Conservation (phyloP, 1,140 invertebrate genomes). For the Drosophila pruinosa region DNA sequence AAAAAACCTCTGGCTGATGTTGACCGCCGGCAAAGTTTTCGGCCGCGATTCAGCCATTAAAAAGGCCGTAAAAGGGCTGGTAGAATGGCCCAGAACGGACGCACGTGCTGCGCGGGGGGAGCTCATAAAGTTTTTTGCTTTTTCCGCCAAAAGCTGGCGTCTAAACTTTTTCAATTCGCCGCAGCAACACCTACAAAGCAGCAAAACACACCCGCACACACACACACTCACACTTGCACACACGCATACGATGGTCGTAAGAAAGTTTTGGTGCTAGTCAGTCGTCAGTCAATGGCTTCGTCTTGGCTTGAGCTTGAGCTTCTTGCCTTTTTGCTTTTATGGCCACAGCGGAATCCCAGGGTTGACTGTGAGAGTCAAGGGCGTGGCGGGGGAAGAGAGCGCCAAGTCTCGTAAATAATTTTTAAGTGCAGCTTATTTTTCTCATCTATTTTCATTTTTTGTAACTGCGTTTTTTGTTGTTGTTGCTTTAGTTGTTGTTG, state of each 20-base stretch:
- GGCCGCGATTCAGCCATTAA: conserved; percentile 62
- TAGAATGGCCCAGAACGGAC: neutral
- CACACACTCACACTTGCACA: conserved; percentile 1
- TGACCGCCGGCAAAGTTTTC: conserved; percentile 69
- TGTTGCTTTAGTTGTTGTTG: neutral
- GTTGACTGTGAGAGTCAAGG: no score
- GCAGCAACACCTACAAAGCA: conserved; percentile 62
- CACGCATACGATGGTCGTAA: conserved; percentile 2
- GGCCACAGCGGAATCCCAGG: conserved; percentile 43
- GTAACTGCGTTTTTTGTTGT: conserved; percentile 15
- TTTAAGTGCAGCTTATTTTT: conserved; percentile 74
- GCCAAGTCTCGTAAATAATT: conserved; percentile 66
- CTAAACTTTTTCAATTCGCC: conserved; percentile 79
- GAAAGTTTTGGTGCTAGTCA: conserved; percentile 58
- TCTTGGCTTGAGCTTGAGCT: neutral
- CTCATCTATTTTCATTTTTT: conserved; percentile 46
- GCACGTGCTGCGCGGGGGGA: neutral
- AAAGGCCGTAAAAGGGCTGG: conserved; percentile 66
- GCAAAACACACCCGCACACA: conserved; percentile 21
- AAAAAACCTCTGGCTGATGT: conserved; percentile 19
- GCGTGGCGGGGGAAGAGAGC: neutral
- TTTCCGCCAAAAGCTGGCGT: conserved; percentile 26
- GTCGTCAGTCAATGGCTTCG: conserved; percentile 46
- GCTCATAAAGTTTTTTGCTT: conserved; percentile 63
- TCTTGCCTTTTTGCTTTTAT: conserved; percentile 49